Conservation (phyloP, 2,113 vertebrate species). For the Crotalus horridus region DNA sequence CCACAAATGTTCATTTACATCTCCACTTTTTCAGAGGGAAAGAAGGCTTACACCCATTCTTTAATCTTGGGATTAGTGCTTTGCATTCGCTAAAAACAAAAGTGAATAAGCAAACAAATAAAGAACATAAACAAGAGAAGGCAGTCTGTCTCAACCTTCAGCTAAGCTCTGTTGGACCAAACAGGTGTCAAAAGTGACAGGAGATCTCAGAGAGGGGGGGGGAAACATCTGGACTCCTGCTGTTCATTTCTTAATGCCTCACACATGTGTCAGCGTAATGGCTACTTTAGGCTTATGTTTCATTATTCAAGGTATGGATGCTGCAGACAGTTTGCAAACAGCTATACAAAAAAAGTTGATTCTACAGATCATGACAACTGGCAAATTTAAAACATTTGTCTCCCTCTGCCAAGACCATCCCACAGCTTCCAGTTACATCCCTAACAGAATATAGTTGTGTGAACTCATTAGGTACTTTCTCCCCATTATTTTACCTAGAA, state of each 20-base stretch:
- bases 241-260: constrained; percentile 24
- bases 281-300: constrained; percentile 16
- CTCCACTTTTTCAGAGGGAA: rapidly evolving
- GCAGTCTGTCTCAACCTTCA: neutral
- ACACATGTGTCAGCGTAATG: neutral
- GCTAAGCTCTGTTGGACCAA: constrained; percentile 12
- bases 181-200: constrained; percentile 29
- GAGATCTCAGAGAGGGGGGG: neutral
- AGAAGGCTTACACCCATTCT: neutral
- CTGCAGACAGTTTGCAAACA: neutral
- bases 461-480: neutral
- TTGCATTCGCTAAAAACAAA: neutral
- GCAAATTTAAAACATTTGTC: neutral
- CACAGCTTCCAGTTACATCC: neutral
- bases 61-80: constrained; percentile 25
- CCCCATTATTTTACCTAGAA: neutral
- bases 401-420: neutral
- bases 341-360: neutral
- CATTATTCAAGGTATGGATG: neutral
- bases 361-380: neutral
- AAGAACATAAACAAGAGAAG: neutral
- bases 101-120: neutral
- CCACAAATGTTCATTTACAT: neutral
- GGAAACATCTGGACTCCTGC: constrained; percentile 32
- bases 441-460: neutral